phyloP scores from a whole-genome alignment of 1,140 invertebrate species.

The Luehdorfia chinensis region DNA sequence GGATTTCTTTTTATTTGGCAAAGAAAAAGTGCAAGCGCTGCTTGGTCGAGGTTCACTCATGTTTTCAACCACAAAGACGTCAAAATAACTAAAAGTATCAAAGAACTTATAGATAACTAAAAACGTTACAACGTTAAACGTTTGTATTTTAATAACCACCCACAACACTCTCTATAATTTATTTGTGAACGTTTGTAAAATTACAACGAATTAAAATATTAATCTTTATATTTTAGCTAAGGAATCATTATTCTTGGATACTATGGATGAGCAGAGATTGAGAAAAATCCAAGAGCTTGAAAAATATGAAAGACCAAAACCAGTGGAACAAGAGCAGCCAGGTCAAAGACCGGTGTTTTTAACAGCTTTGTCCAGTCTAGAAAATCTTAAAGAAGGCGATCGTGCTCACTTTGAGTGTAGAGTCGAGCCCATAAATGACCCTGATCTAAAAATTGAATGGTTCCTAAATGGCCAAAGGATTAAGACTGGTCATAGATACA shows the following conservation, averaged over 20 bases:
- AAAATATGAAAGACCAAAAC: conserved; percentile 85
- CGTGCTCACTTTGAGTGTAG: conserved; percentile 96
- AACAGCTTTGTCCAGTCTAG: conserved; percentile 89
- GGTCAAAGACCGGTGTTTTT: conserved; percentile 91
- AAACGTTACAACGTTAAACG: too few relatives aligned
- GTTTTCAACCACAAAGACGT: too few relatives aligned
- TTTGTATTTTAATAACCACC: too few relatives aligned
- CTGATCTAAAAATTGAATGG: conserved; percentile 97
- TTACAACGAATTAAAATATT: conserved; percentile 16
- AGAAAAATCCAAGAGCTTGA: conserved; percentile 94
- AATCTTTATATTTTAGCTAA: conserved; percentile 80
- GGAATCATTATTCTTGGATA: conserved; percentile 90
- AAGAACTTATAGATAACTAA: too few relatives aligned
- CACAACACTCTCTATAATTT: too few relatives aligned
- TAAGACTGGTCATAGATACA: conserved; percentile 90
- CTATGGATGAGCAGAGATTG: conserved; percentile 91
- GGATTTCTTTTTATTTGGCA: too few relatives aligned
- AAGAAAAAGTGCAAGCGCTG: too few relatives aligned
- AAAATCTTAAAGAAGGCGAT: conserved; percentile 93
- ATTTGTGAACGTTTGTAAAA: too few relatives aligned
- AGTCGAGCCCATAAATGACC: conserved; percentile 96
- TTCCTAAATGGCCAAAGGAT: conserved; percentile 91
- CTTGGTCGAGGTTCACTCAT: too few relatives aligned
- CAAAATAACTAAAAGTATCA: too few relatives aligned
- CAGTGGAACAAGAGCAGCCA: conserved; percentile 86